Evolutionary conservation across 2,888 invertebrate species (phyloP), one percentile per base, ranked within the genome.

Genomic region (Pyrgus malvae): DNA sequence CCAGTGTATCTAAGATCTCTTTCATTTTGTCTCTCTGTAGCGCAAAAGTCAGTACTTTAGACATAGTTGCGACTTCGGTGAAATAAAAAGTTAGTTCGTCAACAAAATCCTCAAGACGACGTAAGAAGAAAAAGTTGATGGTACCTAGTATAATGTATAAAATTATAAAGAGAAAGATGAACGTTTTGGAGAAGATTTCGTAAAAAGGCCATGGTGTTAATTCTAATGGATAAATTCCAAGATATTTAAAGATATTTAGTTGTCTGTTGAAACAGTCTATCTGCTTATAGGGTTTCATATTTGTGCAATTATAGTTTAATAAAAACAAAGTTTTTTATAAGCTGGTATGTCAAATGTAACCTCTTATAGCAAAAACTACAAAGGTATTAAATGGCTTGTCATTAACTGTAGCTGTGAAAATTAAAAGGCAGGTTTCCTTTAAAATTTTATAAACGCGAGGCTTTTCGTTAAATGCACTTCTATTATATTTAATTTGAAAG

Each of bases 11-110:
- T 4, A 85, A 55, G 12, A 79, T 61, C 9, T 64, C 31, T 6
- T 50, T 38, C 19, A 83, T 74, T 59, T 74, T 70, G 0, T 68
- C 54, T 9, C 61, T 70, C 63, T 68, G 60, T 2, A 74, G 44
- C 0, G 72, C 27, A 62, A 75, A 74, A 0, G 80, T 80, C 2
- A 83, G 23, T 4, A 68, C 72, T 71, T 81, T 84, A 1, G 75
- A 74, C 4, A 61, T 14, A 1, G 74, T 63, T 14, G 72, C 56
- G 1, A 80, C 2, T 51, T 70, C 69, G 0, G 73, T 78, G 21
- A 80, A 79, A 65, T 75, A 82, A 62, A 83, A 76, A 54, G 82
- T 59, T 66, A 78, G 56, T 62, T 80, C 76, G 46, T 76, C 78
- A 9, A 80, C 70, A 51, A 79, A 67, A 17, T 65, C 41, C 14